Evolutionary conservation across 2,797 vertebrate genomes (phyloP), one percentile per base, ranked within the genome.

Genomic region (Hyperoplus immaculatus): DNA sequence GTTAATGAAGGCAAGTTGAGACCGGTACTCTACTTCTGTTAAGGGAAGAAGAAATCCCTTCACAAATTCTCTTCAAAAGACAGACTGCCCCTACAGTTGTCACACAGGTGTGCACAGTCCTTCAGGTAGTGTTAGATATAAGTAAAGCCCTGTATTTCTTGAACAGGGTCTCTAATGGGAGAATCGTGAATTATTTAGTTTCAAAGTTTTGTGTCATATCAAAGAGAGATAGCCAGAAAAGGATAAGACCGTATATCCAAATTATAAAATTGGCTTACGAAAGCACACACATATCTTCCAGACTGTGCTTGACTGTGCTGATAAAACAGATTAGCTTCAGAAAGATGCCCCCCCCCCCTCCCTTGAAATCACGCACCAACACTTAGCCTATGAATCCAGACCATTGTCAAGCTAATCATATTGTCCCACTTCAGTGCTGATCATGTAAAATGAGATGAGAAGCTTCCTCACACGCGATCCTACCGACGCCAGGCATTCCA

Each of bases 401-500:
- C 64, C 74, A 69, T 68, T 84, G 84, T 88, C 80, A 54, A 36
- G 55, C 72, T 84, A 87, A 92, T 93, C 83, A 90, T 88, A 91
- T 85, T 77, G 88, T 89, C 85, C 89, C 83, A 87, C 87, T 91
- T 92, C 80, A 86, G 67, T 82, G 87, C 89, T 89, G 89, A 92
- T 91, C 75, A 74, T 77, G 85, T 90, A 82, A 93, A 89, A 92
- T 86, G 67, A 87, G 89, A 92, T 87, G 88, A 93, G 87, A 87
- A 80, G 83, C 88, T 84, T 89, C 78, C 87, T 86, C 21, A 61
- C 42, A 61, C 42, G 70, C 45, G 7, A 86, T 87, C 72, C 7
- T 60, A 74, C 83, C 38, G 80, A 86, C 58, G 75, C 86, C 70
- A 36, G 4, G 64, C 64, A 82, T 83, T 3, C 68, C 50, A 6